These are phyloP conservation scores for Tragelaphus buxtoni DNA, from an alignment of 2,113 vertebrate genomes.

Conservation along the genomic window DNA sequence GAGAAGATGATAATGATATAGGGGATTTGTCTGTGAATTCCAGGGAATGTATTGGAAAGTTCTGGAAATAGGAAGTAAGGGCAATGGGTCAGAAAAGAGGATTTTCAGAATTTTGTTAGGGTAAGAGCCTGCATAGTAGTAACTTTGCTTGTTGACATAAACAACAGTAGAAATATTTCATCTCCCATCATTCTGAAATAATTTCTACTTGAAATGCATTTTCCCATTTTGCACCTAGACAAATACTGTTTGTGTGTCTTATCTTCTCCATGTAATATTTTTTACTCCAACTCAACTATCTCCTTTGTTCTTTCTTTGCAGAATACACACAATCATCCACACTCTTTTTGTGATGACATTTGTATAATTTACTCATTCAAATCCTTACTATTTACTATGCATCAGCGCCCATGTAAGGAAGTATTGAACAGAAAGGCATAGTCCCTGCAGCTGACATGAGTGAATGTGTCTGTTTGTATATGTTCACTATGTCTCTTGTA, in stretches of 20 bases:
- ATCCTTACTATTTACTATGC: not conserved
- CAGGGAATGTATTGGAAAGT: not conserved
- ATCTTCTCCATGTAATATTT: not conserved
- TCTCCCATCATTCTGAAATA: not conserved
- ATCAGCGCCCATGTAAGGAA: not conserved
- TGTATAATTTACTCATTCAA: not conserved
- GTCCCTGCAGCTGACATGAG: not conserved
- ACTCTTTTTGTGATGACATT: not conserved
- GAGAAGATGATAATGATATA: not conserved
- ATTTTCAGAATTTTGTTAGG: not conserved
- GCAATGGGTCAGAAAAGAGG: not conserved
- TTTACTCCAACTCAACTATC: not conserved
- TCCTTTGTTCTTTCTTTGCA: not conserved
- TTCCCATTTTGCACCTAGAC: not conserved
- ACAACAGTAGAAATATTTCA: not conserved
- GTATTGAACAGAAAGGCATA: not conserved
- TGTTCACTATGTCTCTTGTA: not conserved
- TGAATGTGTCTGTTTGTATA: not conserved
- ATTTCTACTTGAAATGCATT: not conserved
- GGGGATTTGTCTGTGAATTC: not conserved
- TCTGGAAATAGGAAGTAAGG: not conserved
- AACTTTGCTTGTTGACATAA: not conserved
- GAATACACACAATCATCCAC: not conserved
- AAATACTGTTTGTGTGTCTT: not conserved
- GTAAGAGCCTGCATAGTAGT: not conserved